A percentile compares a stretch with the other conserved stretches of the same genome.
These are phyloP conservation scores for Nesoenas mayeri DNA, from an alignment of 2,113 vertebrate genomes.

Conservation along the genomic window DNA sequence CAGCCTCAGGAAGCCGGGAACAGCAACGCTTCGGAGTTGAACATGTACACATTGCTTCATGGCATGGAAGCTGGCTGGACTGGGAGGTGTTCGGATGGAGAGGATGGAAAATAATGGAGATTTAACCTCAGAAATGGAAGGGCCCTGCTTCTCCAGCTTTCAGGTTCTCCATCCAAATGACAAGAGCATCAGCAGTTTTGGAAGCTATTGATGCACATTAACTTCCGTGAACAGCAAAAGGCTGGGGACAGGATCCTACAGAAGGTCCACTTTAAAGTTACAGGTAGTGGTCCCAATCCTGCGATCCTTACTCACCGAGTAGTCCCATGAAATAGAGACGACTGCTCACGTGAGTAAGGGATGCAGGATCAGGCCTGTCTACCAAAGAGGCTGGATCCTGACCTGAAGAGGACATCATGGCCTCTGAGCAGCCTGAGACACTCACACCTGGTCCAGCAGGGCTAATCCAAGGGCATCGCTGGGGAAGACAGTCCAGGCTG, in stretches of 20 bases:
- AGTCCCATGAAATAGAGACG: conserved; percentile 55
- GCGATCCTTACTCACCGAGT: conserved; percentile 63
- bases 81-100: neutral
- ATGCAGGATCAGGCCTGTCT: conserved; percentile 57
- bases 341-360: conserved; percentile 65
- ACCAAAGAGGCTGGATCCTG: conserved; percentile 42
- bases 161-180: neutral
- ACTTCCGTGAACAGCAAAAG: neutral
- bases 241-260: neutral
- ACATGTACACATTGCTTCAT: neutral
- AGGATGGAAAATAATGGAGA: neutral
- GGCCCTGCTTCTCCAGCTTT: neutral
- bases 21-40: neutral
- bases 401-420: neutral
- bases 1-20: neutral
- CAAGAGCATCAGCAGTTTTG: neutral
- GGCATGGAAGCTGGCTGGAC: neutral
- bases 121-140: neutral
- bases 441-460: accelerated
- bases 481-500: neutral
- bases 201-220: neutral
- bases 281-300: conserved; percentile 64
- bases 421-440: neutral
- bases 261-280: conserved; percentile 19
- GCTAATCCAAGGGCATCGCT: neutral